Conservation (phyloP, 1,140 invertebrate species). For the Brachionus rotundiformis region DNA sequence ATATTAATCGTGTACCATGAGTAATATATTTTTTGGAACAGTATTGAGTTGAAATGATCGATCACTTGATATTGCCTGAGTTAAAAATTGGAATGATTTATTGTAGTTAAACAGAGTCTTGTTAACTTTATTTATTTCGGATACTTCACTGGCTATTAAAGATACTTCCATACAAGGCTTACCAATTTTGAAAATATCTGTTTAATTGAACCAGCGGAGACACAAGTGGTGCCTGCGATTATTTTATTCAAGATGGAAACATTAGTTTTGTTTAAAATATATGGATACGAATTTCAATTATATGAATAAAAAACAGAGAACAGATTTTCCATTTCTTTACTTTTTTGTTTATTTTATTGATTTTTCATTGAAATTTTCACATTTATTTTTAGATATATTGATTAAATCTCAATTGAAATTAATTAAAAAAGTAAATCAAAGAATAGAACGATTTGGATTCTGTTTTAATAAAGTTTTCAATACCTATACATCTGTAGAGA, state of each 20-base stretch:
- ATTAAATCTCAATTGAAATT: conserved; percentile 24
- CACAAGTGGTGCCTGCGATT: neutral
- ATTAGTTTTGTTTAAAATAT: conserved; percentile 27
- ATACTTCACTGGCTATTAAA: neutral
- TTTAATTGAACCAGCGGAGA: neutral
- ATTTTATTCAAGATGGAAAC: neutral
- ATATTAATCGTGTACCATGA: neutral
- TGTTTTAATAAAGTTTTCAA: conserved; percentile 28
- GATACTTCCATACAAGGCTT: neutral
- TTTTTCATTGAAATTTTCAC: conserved; percentile 21
- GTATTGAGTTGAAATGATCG: neutral
- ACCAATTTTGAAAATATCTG: conserved; percentile 10
- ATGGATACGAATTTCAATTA: neutral
- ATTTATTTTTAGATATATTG: conserved; percentile 32
- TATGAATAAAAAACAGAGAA: neutral
- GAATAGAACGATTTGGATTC: neutral
- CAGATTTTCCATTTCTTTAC: conserved; percentile 29
- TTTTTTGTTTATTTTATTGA: conserved; percentile 32
- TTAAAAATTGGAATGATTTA: neutral
- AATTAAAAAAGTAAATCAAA: conserved; percentile 4
- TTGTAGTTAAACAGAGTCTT: neutral
- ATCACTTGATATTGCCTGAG: neutral
- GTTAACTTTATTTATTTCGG: neutral
- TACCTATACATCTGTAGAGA: conserved; percentile 19
- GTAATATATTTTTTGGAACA: neutral